Evolutionary conservation across 53 echinoderm and acorn worm species (phyloP).

Genomic region (Echinarachnius parma): DNA sequence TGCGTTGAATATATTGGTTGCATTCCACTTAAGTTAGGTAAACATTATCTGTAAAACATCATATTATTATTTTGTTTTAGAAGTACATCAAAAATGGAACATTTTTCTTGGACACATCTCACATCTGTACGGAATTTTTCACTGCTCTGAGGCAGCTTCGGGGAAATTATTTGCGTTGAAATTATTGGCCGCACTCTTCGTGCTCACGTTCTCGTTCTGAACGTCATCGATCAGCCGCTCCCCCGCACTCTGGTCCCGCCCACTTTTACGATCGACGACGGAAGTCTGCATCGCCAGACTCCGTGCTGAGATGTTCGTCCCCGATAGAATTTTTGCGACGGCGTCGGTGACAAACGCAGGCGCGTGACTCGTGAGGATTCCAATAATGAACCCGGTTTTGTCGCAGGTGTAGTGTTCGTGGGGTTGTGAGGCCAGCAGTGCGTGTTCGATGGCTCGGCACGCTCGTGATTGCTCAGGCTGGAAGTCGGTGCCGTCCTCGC

Average conservation of each 20-base stretch:
- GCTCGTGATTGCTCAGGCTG: slow-evolving; percentile 62
- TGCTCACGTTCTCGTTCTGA: slow-evolving; percentile 9
- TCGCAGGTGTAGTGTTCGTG: slow-evolving; percentile 69
- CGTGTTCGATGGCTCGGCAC: slow-evolving; percentile 63
- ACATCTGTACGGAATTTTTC: too few species aligned
- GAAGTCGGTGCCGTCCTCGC: slow-evolving; percentile 38
- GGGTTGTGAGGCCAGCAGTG: slow-evolving; percentile 80
- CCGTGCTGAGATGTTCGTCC: slow-evolving; percentile 26
- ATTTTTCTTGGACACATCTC: too few species aligned
- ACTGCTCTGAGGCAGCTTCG: not conserved
- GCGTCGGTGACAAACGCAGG: slow-evolving; percentile 37
- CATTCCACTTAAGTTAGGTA: too few species aligned
- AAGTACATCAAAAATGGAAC: too few species aligned
- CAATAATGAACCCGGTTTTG: slow-evolving; percentile 18
- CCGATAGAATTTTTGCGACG: slow-evolving; percentile 20
- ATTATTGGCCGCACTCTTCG: slow-evolving; percentile 5
- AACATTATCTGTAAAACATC: too few species aligned
- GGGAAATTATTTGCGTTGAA: slow-evolving; percentile 24
- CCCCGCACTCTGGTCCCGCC: not conserved
- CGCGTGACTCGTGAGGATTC: slow-evolving; percentile 5
- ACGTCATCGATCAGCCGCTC: too few species aligned
- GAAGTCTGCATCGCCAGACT: slow-evolving; percentile 16
- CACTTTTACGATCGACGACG: not conserved
- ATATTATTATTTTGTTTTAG: too few species aligned
- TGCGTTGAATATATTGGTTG: too few species aligned